Percentiles rank a stretch among this genome's conserved stretches.
phyloP scores from a whole-genome alignment of 1,140 invertebrate genomes.

The Scaptomyza graminum region DNA sequence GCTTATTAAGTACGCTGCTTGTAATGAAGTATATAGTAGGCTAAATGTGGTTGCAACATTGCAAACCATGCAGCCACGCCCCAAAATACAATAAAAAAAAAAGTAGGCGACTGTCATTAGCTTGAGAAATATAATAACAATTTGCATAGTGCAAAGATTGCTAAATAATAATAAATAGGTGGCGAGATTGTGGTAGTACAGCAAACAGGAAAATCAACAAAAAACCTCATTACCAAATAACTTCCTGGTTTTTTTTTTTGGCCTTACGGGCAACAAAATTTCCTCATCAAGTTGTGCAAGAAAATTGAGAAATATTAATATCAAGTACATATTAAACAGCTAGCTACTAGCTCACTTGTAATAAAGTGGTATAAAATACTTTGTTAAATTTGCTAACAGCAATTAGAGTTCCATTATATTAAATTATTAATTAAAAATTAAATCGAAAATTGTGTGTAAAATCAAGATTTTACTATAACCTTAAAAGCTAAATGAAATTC shows the following conservation, averaged over 20 bases:
- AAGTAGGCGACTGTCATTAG: constrained; percentile 7
- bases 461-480: too few species aligned
- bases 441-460: too few species aligned
- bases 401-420: too few species aligned
- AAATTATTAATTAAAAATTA: too few species aligned
- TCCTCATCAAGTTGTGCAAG: not conserved
- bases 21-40: not conserved
- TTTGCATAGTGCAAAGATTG: constrained; percentile 5
- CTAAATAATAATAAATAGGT: not conserved
- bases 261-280: not conserved
- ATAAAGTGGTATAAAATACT: too few species aligned
- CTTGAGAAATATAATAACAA: constrained; percentile 6
- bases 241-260: not conserved
- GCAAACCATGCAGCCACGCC: constrained; percentile 11
- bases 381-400: too few species aligned
- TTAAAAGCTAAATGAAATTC: too few species aligned
- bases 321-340: too few species aligned
- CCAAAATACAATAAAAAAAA: not conserved
- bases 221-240: not conserved
- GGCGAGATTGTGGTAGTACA: not conserved
- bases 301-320: not conserved
- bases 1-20: constrained; percentile 33
- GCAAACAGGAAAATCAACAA: not conserved
- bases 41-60: constrained; percentile 34
- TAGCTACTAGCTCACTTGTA: too few species aligned